A percentile compares a stretch with the other conserved stretches of the same genome.
phyloP scores from a whole-genome alignment of 2,113 vertebrate species.

The Glaucomys volans region DNA sequence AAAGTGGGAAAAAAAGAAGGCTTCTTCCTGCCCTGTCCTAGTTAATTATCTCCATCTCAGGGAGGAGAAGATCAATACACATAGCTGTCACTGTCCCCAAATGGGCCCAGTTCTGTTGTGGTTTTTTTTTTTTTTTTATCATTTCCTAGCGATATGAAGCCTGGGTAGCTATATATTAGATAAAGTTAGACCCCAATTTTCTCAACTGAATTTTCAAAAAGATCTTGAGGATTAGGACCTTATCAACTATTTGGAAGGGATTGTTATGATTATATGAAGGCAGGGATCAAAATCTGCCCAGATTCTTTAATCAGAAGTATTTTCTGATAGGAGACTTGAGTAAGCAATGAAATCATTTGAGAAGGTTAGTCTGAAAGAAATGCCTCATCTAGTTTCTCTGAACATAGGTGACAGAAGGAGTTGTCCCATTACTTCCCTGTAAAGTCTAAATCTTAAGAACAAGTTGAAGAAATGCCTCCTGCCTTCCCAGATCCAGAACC shows the following conservation, averaged over 20 bases:
- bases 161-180: not conserved
- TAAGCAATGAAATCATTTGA: conserved; percentile 17
- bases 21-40: not conserved
- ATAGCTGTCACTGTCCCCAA: not conserved
- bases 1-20: not conserved
- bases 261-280: not conserved
- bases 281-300: not conserved
- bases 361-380: not conserved
- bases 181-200: not conserved
- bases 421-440: not conserved
- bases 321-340: not conserved
- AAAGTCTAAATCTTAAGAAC: not conserved
- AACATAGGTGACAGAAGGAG: not conserved
- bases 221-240: not conserved
- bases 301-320: not conserved
- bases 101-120: not conserved
- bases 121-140: too few relatives aligned
- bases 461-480: not conserved
- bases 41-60: not conserved
- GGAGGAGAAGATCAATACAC: not conserved
- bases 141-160: not conserved
- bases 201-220: not conserved
- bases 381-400: not conserved
- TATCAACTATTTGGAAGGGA: not conserved
- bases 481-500: not conserved